Base-by-base conservation (phyloP, 2,797 vertebrate genomes). In the Cyprinodon diabolis region DNA sequence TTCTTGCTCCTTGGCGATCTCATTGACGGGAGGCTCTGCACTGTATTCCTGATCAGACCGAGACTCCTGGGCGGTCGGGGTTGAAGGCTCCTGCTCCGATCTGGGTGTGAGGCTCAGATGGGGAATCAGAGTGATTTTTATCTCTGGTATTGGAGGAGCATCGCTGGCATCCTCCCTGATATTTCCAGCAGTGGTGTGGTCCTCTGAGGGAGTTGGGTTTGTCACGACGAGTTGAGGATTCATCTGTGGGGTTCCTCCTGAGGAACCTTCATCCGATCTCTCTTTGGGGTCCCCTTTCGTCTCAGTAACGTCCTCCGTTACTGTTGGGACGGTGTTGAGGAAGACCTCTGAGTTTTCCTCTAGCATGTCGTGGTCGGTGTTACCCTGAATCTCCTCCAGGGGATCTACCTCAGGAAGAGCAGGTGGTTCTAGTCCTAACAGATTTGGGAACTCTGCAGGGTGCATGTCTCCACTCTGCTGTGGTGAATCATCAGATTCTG, bases 21-120 rank as follows among this genome's bases (percentile, higher is more conserved):
- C 74, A 0, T 78, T 17, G 37, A 80, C 77, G 2, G 85, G 62
- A 19, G 77, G 68, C 35, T 90, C 83, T 0, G 85, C 84, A 35
- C 91, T 94, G 86, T 89, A 87, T 40, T 94, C 91, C 63, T 82
- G 56, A 66, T 93, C 91, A 19, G 89, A 86, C 37, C 77, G 86
- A 62, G 92, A 90, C 75, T 95, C 93, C 84, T 90, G 92, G 0
- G 72, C 82, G 0, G 83, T 72, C 37, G 88, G 89, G 10, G 87
- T 55, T 6, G 87, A 78, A 7, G 82, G 30, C 25, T 76, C 54
- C 0, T 71, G 78, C 11, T 89, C 76, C 90, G 86, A 91, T 23
- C 74, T 71, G 0, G 82, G 77, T 30, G 86, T 86, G 35, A 84
- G 40, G 6, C 86, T 91, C 74, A 76, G 70, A 11, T 71, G 84